These are phyloP conservation scores for Drosophila bocqueti DNA, from an alignment of 1,140 invertebrate species.

Conservation along the genomic window DNA sequence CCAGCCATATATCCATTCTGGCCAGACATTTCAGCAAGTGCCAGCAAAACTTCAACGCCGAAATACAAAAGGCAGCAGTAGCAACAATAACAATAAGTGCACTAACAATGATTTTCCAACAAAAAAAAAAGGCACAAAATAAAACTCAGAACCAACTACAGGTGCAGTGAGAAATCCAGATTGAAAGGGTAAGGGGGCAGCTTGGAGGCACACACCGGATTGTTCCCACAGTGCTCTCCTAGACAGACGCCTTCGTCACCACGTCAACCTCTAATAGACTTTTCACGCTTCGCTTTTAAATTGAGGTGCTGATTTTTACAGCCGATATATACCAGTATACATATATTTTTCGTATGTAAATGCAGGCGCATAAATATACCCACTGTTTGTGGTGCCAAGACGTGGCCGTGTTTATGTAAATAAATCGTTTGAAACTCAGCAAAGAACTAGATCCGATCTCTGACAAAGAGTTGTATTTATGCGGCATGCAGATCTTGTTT, in stretches of 20 bases:
- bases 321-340: slow-evolving; percentile 58
- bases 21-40: slow-evolving; percentile 79
- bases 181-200: slow-evolving; percentile 5
- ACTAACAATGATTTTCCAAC: slow-evolving; percentile 33
- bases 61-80: slow-evolving; percentile 66
- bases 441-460: slow-evolving; percentile 35
- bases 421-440: slow-evolving; percentile 10
- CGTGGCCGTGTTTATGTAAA: slow-evolving; percentile 35
- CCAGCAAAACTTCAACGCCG: slow-evolving; percentile 79
- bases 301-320: slow-evolving; percentile 77
- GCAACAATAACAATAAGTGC: slow-evolving; percentile 37
- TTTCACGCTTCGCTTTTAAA: slow-evolving; percentile 80
- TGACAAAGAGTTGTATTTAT: slow-evolving; percentile 20
- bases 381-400: slow-evolving; percentile 20
- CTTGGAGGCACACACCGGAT: slow-evolving; percentile 64
- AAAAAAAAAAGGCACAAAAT: slow-evolving; percentile 14
- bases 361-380: slow-evolving; percentile 19
- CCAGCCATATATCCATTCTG: slow-evolving; percentile 40
- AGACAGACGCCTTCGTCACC: slow-evolving; percentile 49
- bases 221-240: slow-evolving; percentile 68
- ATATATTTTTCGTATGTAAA: slow-evolving; percentile 21
- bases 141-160: slow-evolving; percentile 54
- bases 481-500: slow-evolving; percentile 23
- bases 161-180: slow-evolving; percentile 57
- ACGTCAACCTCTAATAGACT: slow-evolving; percentile 73